Evolutionary conservation across 2,113 vertebrate genomes (phyloP), one percentile per base, ranked within the genome.

Genomic region (Microcebus griseorufus): DNA sequence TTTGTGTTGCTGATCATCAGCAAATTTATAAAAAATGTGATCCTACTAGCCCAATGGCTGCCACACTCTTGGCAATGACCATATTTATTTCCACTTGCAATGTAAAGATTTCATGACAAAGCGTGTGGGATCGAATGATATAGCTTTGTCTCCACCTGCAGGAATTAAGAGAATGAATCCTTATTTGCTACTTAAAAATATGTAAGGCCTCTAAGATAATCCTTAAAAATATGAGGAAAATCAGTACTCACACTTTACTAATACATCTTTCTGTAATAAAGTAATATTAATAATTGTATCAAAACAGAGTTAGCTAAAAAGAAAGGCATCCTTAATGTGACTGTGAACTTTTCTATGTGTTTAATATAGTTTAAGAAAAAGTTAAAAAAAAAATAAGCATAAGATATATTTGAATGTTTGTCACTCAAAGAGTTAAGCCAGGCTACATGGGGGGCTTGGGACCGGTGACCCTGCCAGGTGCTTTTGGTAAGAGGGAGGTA

Each of bases 81-180:
- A 81, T 64, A 58, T 65, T 85, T 72, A n/a, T 53, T 79, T 86
- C 48, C 39, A 3, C n/a, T 64, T 81, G 29, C 78, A 78, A 85
- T 87, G n/a, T 32, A 27, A 64, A 84, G 34, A 82, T 73, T 93
- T 94, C 88, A 70, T 53, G 86, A 89, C 89, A 79, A 69, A 82
- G 34, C 51, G 55, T 95, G 48, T 5, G 42, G 34, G 17, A 55
- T 20, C 58, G 79, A 95, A 97, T 62, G 32, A 70, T 90, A 96
- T 4, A 90, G 73, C 97, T 98, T 97, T 97, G 97, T 97, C 96
- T 98, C 97, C 97, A 97, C 96, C 97, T 98, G 95, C 96, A 98
- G 97, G 97, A 97, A 72, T 70, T 58, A 95, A 89, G 64, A 87
- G 82, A 94, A 48, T 55, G 37, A 87, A 87, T 83, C 92, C 48